A percentile compares a stretch with the other conserved stretches of the same genome.
Evolutionary conservation across 2,797 vertebrate genomes (phyloP).

Genomic region (Alauda arvensis): DNA sequence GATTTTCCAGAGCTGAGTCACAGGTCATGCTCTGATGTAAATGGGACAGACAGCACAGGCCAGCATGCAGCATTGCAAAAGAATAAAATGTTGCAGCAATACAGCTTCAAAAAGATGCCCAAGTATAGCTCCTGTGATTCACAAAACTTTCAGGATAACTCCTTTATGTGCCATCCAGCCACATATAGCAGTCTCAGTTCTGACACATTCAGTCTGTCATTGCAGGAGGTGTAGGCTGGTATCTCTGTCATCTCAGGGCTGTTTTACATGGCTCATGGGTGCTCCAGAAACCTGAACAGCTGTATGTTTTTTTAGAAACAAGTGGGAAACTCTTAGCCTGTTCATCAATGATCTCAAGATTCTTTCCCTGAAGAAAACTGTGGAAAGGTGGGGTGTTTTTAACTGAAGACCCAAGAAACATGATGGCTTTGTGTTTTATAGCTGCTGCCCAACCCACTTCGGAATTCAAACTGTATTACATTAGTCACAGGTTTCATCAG

Average conservation of each 20-base stretch:
- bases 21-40: background rate
- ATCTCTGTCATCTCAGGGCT: background rate
- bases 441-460: background rate
- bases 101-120: background rate
- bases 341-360: background rate
- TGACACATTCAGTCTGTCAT: background rate
- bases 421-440: background rate
- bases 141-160: background rate
- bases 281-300: background rate
- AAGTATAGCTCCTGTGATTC: background rate
- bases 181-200: background rate
- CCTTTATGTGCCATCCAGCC: background rate
- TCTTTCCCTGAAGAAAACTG: background rate
- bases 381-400: background rate
- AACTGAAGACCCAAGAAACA: background rate
- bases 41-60: background rate
- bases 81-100: background rate
- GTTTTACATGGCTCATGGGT: background rate
- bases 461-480: background rate
- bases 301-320: background rate
- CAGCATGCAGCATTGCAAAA: background rate
- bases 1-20: background rate
- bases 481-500: background rate
- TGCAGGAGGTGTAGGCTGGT: background rate
- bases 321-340: background rate